These are phyloP conservation scores for Pterocles burchelli DNA, from an alignment of 2,113 vertebrate genomes.

Conservation along the genomic window DNA sequence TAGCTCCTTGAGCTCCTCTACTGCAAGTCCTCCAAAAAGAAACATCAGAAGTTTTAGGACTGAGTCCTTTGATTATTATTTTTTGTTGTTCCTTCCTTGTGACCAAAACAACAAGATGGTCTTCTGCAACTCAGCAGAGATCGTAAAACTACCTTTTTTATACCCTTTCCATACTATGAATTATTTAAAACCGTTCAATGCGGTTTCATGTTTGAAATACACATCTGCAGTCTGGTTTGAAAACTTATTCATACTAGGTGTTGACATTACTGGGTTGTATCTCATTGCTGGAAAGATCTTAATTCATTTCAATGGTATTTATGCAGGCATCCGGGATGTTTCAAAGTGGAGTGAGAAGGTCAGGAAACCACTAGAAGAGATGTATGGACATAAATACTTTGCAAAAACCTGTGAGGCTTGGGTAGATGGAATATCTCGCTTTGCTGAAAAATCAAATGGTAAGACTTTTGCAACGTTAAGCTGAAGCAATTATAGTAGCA, in stretches of 20 bases:
- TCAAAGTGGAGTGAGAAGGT: conserved; percentile 87
- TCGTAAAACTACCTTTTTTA: neutral
- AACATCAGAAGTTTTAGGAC: neutral
- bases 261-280: neutral
- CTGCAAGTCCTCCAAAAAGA: neutral
- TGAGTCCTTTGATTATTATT: neutral
- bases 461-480: neutral
- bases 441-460: conserved; percentile 80
- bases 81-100: neutral
- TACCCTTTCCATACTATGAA: neutral
- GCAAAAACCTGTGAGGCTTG: conserved; percentile 84
- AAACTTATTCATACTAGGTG: neutral
- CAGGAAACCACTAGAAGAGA: conserved; percentile 84
- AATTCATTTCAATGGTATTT: neutral
- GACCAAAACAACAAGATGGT: neutral
- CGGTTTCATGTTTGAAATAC: neutral
- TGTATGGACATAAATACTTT: conserved; percentile 85
- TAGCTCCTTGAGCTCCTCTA: neutral
- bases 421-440: conserved; percentile 82
- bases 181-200: neutral
- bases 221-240: neutral
- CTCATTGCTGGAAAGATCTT: neutral
- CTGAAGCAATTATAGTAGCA: neutral
- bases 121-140: neutral
- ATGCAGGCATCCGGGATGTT: conserved; percentile 85